Base-by-base conservation (phyloP, 2,888 invertebrate species). In the Macrophya alboannulata region DNA sequence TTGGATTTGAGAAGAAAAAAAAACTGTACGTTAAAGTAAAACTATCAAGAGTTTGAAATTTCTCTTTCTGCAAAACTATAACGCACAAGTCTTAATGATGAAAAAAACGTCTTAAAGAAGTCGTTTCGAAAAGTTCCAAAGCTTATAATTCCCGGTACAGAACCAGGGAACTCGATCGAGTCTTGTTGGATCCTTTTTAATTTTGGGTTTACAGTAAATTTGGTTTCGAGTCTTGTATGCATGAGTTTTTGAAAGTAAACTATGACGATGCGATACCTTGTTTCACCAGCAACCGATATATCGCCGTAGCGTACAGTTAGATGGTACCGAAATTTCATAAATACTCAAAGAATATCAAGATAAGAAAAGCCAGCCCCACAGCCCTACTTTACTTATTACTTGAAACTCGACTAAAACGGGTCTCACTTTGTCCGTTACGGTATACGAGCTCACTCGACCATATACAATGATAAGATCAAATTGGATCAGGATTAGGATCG, bases 361-460 rank as follows among this genome's bases (percentile, higher is more conserved):
- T 83, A 83, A 81, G 81, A 62, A 21, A 81, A 81, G 81, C 10
- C 62, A 81, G 43, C 81, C 81, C 81, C 81, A 51, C 45, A 83
- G 68, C 83, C 83, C 68, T 83, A 83, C 25, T 83, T 83, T 48
- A 71, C 37, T 83, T 83, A 83, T 68, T 83, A 48, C 68, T 15
- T 48, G 83, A 83, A 83, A 83, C 71, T 68, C 6, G 51, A 83
- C 68, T n/a, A 48, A 83, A 83, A 65, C 83, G 83, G 71, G 83
- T 65, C 71, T 48, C 9, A 45, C 68, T 83, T 48, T 48, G 51
- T 37, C 68, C 83, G 83, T 83, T 83, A 83, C 83, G 68, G 71
- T 83, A 81, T 25, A 65, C 17, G 37, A 68, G 51, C 17, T 55
- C 17, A 51, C 21, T 45, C 83, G 8, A 37, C 40, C 51, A 71